Percentiles rank a stretch among this genome's conserved stretches.
These are phyloP conservation scores for Melopsittacus undulatus DNA, from an alignment of 2,797 vertebrate genomes.

Conservation along the genomic window DNA sequence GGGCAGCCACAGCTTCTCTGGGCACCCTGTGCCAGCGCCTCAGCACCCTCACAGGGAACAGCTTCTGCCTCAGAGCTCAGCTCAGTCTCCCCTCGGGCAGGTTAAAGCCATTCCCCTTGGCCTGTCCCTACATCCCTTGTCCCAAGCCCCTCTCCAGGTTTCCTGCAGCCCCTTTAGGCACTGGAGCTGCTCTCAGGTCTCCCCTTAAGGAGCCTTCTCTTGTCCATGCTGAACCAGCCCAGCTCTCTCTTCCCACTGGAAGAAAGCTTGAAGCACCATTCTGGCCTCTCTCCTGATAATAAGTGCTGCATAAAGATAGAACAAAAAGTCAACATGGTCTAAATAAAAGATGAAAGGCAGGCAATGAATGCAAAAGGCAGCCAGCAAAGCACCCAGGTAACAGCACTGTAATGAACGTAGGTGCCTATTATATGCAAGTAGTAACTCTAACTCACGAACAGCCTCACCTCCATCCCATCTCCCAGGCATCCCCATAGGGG, in stretches of 20 bases:
- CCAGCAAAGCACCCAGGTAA: background rate
- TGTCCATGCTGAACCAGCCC: too few relatives aligned
- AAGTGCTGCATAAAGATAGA: background rate
- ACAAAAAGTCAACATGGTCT: background rate
- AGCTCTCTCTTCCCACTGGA: background rate
- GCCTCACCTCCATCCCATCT: background rate
- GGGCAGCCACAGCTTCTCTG: too few relatives aligned
- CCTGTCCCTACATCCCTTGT: too few relatives aligned
- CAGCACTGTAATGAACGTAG: background rate
- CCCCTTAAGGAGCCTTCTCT: too few relatives aligned
- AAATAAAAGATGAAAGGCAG: constrained; percentile 35
- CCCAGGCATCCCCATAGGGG: background rate
- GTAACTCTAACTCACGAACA: background rate
- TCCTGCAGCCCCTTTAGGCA: too few relatives aligned
- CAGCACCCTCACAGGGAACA: too few relatives aligned
- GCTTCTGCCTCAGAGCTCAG: too few relatives aligned
- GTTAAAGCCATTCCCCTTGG: too few relatives aligned
- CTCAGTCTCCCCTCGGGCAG: too few relatives aligned
- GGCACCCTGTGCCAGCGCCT: background rate
- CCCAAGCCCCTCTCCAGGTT: too few relatives aligned
- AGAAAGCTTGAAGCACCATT: background rate
- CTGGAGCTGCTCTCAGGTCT: too few relatives aligned
- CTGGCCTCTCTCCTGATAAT: background rate
- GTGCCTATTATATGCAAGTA: background rate
- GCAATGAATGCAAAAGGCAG: background rate